Percentiles rank a stretch among this genome's conserved stretches.
phyloP scores from a whole-genome alignment of 2,797 vertebrate species.

The Pantherophis vulpinus region DNA sequence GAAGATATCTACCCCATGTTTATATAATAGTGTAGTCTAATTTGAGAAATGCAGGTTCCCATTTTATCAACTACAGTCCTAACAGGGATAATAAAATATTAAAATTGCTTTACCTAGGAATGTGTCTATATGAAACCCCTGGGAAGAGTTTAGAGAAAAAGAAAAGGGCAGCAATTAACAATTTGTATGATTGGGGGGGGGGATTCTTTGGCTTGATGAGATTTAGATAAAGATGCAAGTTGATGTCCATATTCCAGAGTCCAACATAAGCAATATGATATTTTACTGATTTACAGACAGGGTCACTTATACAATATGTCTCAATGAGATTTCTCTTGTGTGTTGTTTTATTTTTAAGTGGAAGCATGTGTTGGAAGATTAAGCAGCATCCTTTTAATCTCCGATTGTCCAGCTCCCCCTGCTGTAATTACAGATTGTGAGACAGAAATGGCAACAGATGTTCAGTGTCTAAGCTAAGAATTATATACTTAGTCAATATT shows the following conservation, averaged over 20 bases:
- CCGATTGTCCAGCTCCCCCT: conserved; percentile 75
- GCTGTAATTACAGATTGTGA: conserved; percentile 78
- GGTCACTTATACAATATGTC: conserved; percentile 29
- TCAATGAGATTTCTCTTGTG: conserved; percentile 42
- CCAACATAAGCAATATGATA: conserved; percentile 5
- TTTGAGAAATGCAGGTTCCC: neutral
- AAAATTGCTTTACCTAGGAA: neutral
- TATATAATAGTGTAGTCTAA: neutral
- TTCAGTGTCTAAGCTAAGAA: conserved; percentile 77
- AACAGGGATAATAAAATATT: neutral
- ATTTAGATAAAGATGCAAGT: neutral
- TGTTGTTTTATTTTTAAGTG: conserved; percentile 56
- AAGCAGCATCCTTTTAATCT: conserved; percentile 76
- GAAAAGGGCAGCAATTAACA: neutral
- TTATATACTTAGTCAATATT: conserved; percentile 77
- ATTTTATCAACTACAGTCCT: neutral
- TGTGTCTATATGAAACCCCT: neutral
- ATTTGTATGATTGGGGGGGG: neutral
- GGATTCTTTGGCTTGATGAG: neutral
- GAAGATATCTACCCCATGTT: neutral
- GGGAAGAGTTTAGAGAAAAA: neutral
- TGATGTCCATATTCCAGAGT: neutral
- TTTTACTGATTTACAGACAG: conserved; percentile 22
- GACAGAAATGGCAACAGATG: conserved; percentile 81
- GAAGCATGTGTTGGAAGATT: conserved; percentile 78